Evolutionary conservation across 2,113 vertebrate genomes (phyloP), one percentile per base, ranked within the genome.

Genomic region (Smithornis capensis): DNA sequence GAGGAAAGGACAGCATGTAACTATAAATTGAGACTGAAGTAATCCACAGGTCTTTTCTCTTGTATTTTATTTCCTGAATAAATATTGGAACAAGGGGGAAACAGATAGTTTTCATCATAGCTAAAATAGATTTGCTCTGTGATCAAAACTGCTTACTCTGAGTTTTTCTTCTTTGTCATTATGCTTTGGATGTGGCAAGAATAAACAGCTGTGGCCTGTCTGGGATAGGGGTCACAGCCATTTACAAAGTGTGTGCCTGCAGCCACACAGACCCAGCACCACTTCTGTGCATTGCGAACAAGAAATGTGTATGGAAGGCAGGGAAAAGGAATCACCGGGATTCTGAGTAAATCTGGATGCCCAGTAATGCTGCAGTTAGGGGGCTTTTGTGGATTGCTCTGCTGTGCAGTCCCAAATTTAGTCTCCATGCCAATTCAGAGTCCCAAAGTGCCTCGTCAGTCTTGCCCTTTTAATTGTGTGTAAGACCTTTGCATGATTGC

Each of bases 221-320:
- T 45, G 25, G 16, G 24, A 5, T 1, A 7, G 37, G 6, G 14
- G 19, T 64, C 24, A 27, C 27, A 65, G 31, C 23, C 35, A 16
- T 3, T 5, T 22, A 7, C 28, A 29, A 38, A 14, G 15, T 33
- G 4, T 33, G 4, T 15, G 1, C 33, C 5, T 1, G 3, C 8
- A 77, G 38, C 12, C 6, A 23, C 1, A 5, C 8, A 45, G 14
- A 13, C 59, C 44, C 52, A 28, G 37, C 28, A 0, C 12, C 24
- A 2, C 24, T 31, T 17, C 33, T 33, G 2, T 24, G 40, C 19
- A 3, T 1, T 22, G 35, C 29, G 14, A 28, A 28, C 31, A 53
- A 5, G 10, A 38, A 56, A 47, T 5, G 4, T 2, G 7, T 15
- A 10, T 44, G 31, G 4, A 12, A 38, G 3, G 1, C 49, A 28